Evolutionary conservation across 2,113 vertebrate species (phyloP).

Genomic region (Trematocara macrostoma): DNA sequence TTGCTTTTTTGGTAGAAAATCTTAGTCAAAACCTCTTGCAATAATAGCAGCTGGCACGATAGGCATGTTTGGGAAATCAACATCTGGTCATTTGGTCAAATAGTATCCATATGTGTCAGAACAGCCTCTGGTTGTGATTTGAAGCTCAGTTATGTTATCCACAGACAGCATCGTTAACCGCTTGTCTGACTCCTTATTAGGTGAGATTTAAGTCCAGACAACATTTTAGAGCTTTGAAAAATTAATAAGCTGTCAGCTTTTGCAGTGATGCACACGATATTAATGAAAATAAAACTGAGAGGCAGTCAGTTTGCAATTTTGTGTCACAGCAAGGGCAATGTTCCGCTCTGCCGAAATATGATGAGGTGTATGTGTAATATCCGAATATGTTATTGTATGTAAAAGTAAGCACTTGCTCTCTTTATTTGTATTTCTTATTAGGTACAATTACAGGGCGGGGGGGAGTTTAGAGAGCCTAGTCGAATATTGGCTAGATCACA

Average conservation of each 20-base stretch:
- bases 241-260: neutral
- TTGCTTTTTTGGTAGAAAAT: conserved; percentile 26
- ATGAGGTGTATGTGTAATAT: neutral
- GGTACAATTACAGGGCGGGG: neutral
- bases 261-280: neutral
- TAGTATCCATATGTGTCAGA: conserved; percentile 54
- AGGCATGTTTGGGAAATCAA: conserved; percentile 56
- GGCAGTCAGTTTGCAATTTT: neutral
- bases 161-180: conserved; percentile 29
- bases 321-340: neutral
- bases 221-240: neutral
- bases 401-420: neutral
- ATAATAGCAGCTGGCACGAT: conserved; percentile 46
- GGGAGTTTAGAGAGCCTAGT: neutral
- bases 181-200: conserved; percentile 43
- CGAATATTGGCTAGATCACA: neutral
- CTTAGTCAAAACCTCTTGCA: conserved; percentile 28
- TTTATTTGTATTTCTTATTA: neutral
- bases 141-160: conserved; percentile 47
- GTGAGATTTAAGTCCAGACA: conserved; percentile 24
- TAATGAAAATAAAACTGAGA: neutral
- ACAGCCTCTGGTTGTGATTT: conserved; percentile 41
- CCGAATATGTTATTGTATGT: neutral
- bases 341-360: neutral
- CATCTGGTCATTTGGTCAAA: conserved; percentile 62